These are phyloP conservation scores for Phocoena phocoena DNA, from an alignment of 2,113 vertebrate species.

Conservation along the genomic window DNA sequence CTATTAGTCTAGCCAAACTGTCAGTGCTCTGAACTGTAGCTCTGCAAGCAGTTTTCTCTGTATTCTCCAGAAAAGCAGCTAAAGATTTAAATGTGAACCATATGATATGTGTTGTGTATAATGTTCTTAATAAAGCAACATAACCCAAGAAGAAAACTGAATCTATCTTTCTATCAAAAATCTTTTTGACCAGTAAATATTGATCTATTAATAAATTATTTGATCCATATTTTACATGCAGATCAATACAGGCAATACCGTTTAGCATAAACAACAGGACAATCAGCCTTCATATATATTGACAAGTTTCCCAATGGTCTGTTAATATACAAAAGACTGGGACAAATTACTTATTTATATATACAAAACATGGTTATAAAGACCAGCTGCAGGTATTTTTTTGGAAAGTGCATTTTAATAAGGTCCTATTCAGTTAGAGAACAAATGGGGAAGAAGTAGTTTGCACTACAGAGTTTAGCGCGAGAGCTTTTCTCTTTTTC, in stretches of 20 bases:
- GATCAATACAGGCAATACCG: conserved; percentile 73
- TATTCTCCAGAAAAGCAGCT: neutral
- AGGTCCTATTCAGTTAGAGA: conserved; percentile 87
- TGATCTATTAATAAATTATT: conserved; percentile 51
- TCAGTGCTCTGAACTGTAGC: neutral
- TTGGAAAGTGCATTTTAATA: conserved; percentile 92
- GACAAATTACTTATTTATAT: conserved; percentile 93
- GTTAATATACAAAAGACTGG: conserved; percentile 87
- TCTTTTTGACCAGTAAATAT: conserved; percentile 31
- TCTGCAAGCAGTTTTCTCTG: neutral
- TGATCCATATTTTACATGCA: conserved; percentile 55
- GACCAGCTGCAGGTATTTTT: conserved; percentile 91
- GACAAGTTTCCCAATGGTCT: conserved; percentile 85
- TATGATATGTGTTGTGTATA: neutral
- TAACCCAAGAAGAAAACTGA: neutral
- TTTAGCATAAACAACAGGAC: conserved; percentile 77
- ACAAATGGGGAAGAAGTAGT: conserved; percentile 88
- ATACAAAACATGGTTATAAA: conserved; percentile 89
- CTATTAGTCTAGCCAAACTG: neutral
- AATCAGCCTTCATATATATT: conserved; percentile 82
- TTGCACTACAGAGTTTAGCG: conserved; percentile 89
- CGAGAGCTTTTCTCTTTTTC: conserved; percentile 86
- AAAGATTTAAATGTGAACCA: neutral
- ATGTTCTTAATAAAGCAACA: neutral
- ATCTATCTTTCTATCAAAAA: neutral